Conservation (phyloP, 2,113 vertebrate species). For the Cettia cetti region DNA sequence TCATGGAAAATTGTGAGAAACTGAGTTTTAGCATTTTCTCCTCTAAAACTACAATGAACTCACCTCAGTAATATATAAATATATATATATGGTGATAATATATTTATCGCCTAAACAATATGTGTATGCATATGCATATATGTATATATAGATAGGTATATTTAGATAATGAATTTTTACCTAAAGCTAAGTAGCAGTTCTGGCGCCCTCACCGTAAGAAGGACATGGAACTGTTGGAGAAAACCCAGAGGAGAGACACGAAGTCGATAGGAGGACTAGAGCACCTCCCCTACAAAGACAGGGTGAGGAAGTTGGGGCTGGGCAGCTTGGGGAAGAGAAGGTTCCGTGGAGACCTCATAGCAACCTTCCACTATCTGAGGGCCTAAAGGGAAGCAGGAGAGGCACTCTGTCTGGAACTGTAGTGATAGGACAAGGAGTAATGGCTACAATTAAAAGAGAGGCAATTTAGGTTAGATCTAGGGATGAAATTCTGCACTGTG, state of each 20-base stretch:
- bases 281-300: fast-evolving
- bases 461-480: not conserved
- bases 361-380: no score
- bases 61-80: not conserved
- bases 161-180: not conserved
- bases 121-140: no score
- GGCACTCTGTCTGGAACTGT: not conserved
- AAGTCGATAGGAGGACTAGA: not conserved
- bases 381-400: not conserved
- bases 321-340: not conserved
- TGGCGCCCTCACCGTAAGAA: no score
- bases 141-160: no score
- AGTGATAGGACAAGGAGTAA: not conserved
- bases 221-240: not conserved
- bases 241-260: not conserved
- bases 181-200: not conserved
- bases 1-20: fast-evolving
- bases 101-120: not conserved
- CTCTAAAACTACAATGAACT: not conserved
- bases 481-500: not conserved
- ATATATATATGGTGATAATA: not conserved
- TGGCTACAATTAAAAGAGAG: not conserved
- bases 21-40: fast-evolving
- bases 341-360: not conserved
- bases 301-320: not conserved